Base-by-base conservation (phyloP, 2,113 vertebrate genomes). In the Eclectus roratus region DNA sequence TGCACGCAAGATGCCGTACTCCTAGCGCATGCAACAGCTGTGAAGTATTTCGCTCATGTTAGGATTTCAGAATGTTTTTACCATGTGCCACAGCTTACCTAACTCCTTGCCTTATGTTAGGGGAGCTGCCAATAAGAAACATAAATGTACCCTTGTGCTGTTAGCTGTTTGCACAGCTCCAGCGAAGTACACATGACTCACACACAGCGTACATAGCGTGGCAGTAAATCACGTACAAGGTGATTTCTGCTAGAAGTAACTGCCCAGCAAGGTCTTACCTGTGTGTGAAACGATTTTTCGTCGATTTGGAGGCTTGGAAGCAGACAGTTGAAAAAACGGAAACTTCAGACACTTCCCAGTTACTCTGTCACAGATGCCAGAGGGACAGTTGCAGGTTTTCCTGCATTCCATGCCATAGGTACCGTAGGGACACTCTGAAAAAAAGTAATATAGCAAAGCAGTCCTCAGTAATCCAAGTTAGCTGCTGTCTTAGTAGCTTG, bases 361-460 rank as follows among this genome's bases (percentile, higher is more conserved):
- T 96, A 98, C 98, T 92, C 98, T 98, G 98, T 99, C 99, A 97
- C 99, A 99, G 58, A 99, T 98, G 92, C 99, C 98, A 10, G 97
- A 98, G n/a, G 98, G 98, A 94, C 99, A 99, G 89, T 94, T 98
- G 98, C 99, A 99, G 4, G 95, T 98, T 96, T 99, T 98, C 80
- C 98, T 98, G 97, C 99, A 99, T 85, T 99, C 99, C 58, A 99
- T 91, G 64, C 99, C 99, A 4, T 98, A 99, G 65, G 98, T 99
- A 80, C 99, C 99, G 3, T 98, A 99, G 17, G 97, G 97, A 85
- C 99, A 99, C n/a, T 99, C 99, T 99, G 98, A 65, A 85, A 93
- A 73, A 91, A 68, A 70, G 39, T 64, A 29, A 80, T 13, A 44
- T 0, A 85, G 12, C 71, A 89, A 88, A 94, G 63, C 20, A 50